Evolutionary conservation across 1,140 invertebrate genomes (phyloP).

Genomic region (Andrena cerasifolii): DNA sequence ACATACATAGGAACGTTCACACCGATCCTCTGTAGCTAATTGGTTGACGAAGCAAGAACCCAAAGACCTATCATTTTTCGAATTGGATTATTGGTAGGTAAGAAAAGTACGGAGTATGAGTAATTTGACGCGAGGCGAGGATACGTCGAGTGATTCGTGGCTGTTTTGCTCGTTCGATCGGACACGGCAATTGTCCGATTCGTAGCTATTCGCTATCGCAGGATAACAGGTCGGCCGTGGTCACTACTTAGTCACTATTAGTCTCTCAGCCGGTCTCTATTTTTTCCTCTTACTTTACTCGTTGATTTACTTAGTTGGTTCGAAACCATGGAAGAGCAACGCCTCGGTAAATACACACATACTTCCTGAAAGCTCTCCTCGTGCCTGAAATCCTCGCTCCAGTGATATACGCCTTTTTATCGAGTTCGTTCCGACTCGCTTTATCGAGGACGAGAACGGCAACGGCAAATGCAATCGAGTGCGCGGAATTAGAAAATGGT

Average conservation of each 20-base stretch:
- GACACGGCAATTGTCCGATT: background rate
- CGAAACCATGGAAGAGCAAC: constrained; percentile 8
- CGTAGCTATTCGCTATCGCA: background rate
- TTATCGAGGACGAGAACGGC: constrained; percentile 57
- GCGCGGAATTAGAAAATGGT: background rate
- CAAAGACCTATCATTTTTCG: background rate
- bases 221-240: background rate
- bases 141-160: constrained; percentile 20
- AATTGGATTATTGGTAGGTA: constrained; percentile 12
- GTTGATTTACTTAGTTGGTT: background rate
- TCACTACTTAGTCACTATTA: too few relatives aligned
- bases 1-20: background rate
- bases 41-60: constrained; percentile 19
- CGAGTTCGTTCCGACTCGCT: constrained; percentile 62
- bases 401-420: constrained; percentile 61
- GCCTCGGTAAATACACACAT: too few relatives aligned
- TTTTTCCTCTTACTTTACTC: background rate
- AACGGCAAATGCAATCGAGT: background rate
- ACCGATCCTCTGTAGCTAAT: constrained; percentile 14
- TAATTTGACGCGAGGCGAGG: constrained; percentile 21
- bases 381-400: constrained; percentile 43
- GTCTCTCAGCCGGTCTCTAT: background rate
- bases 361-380: constrained; percentile 46
- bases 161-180: constrained; percentile 5
- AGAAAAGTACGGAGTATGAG: constrained; percentile 8